Evolutionary conservation across 64 coral and sea anemone species (phyloP).

Genomic region (Dendrophyllia cribrosa): DNA sequence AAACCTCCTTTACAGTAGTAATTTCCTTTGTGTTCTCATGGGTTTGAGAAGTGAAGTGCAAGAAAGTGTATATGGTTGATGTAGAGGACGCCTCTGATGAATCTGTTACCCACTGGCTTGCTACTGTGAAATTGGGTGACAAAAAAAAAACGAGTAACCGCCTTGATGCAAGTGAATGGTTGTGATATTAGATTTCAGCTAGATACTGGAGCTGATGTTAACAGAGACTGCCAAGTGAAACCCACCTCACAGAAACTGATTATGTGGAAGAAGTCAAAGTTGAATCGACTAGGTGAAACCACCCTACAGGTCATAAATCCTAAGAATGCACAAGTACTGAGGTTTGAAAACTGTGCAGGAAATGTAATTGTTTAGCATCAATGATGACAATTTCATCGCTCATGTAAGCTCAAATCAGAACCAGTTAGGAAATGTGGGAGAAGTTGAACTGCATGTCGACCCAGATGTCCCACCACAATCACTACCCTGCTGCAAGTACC

Average conservation of each 20-base stretch:
- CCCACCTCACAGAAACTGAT: conserved; percentile 12
- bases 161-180: conserved; percentile 26
- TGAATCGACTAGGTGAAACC: neutral
- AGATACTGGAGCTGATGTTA: conserved; percentile 1
- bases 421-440: neutral
- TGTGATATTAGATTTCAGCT: conserved; percentile 16
- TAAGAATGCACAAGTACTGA: neutral
- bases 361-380: conserved; percentile 27
- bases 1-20: too few species aligned
- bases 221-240: conserved; percentile 13
- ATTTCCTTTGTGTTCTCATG: too few species aligned
- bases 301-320: neutral
- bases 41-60: neutral
- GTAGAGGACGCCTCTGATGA: neutral
- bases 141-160: conserved; percentile 4
- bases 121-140: neutral
- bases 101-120: conserved; percentile 4
- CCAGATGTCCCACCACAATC: conserved; percentile 16
- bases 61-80: conserved; percentile 18
- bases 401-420: neutral
- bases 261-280: conserved; percentile 38
- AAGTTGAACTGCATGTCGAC: conserved; percentile 2
- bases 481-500: neutral
- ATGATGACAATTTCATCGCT: conserved; percentile 9
- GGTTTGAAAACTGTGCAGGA: conserved; percentile 20